phyloP scores from a whole-genome alignment of 2,113 vertebrate species.

The Ardeotis arabs region DNA sequence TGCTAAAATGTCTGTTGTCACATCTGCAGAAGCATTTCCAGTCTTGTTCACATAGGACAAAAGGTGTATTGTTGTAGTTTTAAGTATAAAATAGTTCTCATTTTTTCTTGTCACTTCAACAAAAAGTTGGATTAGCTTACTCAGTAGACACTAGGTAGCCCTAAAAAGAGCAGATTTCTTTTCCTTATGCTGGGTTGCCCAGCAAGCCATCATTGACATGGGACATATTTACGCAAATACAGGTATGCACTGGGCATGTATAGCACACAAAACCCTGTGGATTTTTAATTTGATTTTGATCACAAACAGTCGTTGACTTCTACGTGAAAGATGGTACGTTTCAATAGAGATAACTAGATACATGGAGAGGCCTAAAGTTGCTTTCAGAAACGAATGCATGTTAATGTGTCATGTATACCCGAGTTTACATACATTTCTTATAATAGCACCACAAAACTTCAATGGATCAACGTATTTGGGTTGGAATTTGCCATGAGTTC shows the following conservation, averaged over 20 bases:
- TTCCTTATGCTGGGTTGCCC: background rate
- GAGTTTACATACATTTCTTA: background rate
- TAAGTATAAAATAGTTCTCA: background rate
- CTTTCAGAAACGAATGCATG: background rate
- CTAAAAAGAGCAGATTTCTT: background rate
- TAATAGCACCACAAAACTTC: background rate
- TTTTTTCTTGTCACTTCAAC: background rate
- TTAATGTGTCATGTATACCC: background rate
- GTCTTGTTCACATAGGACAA: background rate
- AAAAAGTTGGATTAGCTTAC: background rate
- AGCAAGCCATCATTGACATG: background rate
- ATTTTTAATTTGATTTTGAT: background rate
- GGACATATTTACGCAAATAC: background rate
- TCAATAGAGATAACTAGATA: background rate
- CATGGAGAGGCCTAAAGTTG: background rate
- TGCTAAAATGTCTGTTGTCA: background rate
- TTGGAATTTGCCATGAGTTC: background rate
- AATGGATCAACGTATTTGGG: background rate
- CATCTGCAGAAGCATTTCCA: background rate
- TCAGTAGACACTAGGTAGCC: background rate
- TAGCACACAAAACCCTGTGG: background rate
- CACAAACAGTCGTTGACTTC: background rate
- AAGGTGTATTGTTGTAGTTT: background rate
- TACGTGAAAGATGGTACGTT: background rate
- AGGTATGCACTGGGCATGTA: background rate